Evolutionary conservation across 1,140 invertebrate species (phyloP), one percentile per base, ranked within the genome.

Genomic region (Gerris buenoi): DNA sequence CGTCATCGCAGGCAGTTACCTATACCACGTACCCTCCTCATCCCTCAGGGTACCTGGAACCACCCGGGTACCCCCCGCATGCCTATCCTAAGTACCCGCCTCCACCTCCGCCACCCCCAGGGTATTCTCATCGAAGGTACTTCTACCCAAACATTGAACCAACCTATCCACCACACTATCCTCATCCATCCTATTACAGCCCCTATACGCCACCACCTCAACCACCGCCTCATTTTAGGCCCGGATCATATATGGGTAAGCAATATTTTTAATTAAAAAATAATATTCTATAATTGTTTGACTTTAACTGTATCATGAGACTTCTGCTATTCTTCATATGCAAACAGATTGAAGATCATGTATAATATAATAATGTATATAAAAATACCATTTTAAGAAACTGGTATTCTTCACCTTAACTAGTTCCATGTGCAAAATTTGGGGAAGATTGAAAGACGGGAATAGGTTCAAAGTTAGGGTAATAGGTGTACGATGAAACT

Each of bases 171-270:
- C 83, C 84, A 65, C 81, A 82, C 68, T 80, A 82, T 72, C 81
- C 82, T 68, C 81, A 82, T 72, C 33, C 33, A 10, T 85, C 84
- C 75, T 85, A 87, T 75, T 46, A 63, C 77, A 62, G 77, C 75
- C 29, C 66, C 69, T 65, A 74, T 77, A 27, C 75, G 75, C 26
- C 76, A 74, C 25, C 74, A 74, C 1, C 78, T 75, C 67, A 77
- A 77, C 84, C 82, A 74, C 79, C 78, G 25, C 79, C 80, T 62
- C 86, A 86, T 71, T 82, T 86, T 63, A 87, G 88, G 70, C 83
- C 85, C 67, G 84, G 85, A 25, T 83, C 85, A 25, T 70, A 68
- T 66, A 69, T 72, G 33, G 69, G 71, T 73, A 57, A 72, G 70
- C 68, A 67, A 15, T 46, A n/a, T n/a, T n/a, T n/a, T n/a, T n/a